Conservation (phyloP, 2,113 vertebrate species). For the Coturnix japonica region DNA sequence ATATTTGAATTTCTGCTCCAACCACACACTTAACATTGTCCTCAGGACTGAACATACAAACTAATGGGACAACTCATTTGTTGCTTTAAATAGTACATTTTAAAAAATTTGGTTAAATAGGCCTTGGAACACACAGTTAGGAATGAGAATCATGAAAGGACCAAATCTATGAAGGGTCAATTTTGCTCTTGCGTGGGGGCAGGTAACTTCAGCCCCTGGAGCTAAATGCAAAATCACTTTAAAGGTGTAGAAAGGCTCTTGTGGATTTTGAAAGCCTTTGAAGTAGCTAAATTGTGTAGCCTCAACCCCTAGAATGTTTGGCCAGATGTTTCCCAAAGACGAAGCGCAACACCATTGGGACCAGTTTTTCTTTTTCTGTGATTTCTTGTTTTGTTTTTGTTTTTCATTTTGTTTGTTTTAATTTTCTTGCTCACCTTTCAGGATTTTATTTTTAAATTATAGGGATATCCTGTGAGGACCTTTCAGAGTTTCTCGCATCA, state of each 20-base stretch:
- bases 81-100: background rate
- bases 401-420: background rate
- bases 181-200: background rate
- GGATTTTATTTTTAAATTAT: constrained; percentile 32
- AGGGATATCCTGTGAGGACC: constrained; percentile 30
- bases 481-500: background rate
- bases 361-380: background rate
- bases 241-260: background rate
- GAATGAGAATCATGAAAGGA: background rate
- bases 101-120: background rate
- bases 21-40: background rate
- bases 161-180: background rate
- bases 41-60: background rate
- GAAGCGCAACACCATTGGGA: background rate
- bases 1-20: background rate
- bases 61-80: background rate
- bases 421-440: constrained; percentile 41
- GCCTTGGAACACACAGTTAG: background rate
- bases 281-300: background rate
- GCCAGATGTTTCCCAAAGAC: background rate
- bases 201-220: background rate
- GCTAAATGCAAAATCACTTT: background rate
- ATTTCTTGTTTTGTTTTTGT: background rate
- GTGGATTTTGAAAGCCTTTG: background rate
- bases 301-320: background rate